A percentile compares a stretch with the other conserved stretches of the same genome.
phyloP scores from a whole-genome alignment of 1,140 invertebrate genomes.

The Drosophila willistoni region DNA sequence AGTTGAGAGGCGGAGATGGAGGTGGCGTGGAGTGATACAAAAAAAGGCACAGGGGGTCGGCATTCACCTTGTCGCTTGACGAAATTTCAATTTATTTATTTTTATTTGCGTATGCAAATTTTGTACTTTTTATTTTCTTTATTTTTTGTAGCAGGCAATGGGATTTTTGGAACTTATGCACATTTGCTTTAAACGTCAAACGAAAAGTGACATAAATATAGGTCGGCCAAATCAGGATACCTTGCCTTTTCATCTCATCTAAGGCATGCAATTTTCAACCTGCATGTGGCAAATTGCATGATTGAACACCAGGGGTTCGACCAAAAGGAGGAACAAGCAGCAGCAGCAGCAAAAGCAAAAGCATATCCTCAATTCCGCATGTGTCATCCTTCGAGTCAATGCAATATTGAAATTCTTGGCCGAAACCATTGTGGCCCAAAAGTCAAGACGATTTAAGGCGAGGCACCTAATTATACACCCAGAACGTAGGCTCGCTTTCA shows the following conservation, averaged over 20 bases:
- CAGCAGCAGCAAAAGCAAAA: not conserved
- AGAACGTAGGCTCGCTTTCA: not conserved
- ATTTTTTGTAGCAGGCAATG: not conserved
- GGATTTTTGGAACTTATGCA: not conserved
- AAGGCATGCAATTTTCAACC: not conserved
- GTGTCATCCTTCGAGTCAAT: conserved; percentile 11
- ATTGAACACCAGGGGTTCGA: too few relatives aligned
- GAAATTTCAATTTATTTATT: conserved; percentile 77
- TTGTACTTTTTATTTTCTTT: conserved; percentile 25
- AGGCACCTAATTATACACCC: conserved; percentile 43
- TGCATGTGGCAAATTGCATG: conserved; percentile 2
- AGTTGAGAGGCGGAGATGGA: not conserved
- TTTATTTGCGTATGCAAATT: conserved; percentile 77
- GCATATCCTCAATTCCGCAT: not conserved
- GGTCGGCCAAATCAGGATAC: not conserved
- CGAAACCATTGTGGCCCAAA: conserved; percentile 2
- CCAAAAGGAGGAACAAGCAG: not conserved
- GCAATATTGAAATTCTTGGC: conserved; percentile 24
- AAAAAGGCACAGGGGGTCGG: not conserved
- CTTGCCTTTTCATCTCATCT: not conserved
- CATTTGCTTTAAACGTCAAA: not conserved
- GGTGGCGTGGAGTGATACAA: not conserved
- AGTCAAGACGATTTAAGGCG: not conserved
- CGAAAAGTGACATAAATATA: conserved; percentile 4
- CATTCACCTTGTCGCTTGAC: conserved; percentile 21